phyloP scores from a whole-genome alignment of 2,797 vertebrate genomes.

The Alosa sapidissima region DNA sequence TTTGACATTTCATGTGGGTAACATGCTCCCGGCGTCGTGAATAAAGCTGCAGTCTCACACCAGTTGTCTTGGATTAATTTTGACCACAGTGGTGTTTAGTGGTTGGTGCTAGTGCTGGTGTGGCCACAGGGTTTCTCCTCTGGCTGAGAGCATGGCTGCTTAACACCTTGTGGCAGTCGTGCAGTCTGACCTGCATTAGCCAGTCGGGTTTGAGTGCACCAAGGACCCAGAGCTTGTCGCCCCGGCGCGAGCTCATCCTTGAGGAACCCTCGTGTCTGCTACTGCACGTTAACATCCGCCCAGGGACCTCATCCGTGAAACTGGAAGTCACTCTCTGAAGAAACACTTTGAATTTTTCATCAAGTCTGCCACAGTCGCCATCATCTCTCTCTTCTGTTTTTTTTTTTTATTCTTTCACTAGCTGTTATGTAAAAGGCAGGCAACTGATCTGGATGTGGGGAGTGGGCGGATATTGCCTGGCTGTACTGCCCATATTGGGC shows the following conservation, averaged over 20 bases:
- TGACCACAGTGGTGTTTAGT: not conserved
- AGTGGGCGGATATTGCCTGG: not conserved
- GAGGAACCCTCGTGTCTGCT: conserved; percentile 16
- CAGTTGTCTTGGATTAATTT: too few relatives aligned
- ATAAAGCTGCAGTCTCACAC: too few relatives aligned
- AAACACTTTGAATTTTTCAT: not conserved
- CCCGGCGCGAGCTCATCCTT: not conserved
- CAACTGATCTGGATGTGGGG: not conserved
- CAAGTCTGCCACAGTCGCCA: not conserved
- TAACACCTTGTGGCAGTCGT: not conserved
- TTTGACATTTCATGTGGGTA: too few relatives aligned
- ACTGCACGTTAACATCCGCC: not conserved
- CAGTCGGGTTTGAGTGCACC: conserved; percentile 15
- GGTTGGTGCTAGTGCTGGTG: not conserved
- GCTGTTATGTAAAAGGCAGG: not conserved
- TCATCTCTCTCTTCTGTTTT: not conserved
- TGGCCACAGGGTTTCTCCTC: not conserved
- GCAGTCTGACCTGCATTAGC: not conserved
- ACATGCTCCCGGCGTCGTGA: too few relatives aligned
- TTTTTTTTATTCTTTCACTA: not conserved
- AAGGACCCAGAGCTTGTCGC: not conserved
- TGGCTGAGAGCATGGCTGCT: not conserved
- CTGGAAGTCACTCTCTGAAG: not conserved
- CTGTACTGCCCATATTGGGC: not conserved
- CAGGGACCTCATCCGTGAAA: conserved; percentile 38